Evolutionary conservation across 2,113 vertebrate genomes (phyloP), one percentile per base, ranked within the genome.

Genomic region (Cranoglanis bouderius): DNA sequence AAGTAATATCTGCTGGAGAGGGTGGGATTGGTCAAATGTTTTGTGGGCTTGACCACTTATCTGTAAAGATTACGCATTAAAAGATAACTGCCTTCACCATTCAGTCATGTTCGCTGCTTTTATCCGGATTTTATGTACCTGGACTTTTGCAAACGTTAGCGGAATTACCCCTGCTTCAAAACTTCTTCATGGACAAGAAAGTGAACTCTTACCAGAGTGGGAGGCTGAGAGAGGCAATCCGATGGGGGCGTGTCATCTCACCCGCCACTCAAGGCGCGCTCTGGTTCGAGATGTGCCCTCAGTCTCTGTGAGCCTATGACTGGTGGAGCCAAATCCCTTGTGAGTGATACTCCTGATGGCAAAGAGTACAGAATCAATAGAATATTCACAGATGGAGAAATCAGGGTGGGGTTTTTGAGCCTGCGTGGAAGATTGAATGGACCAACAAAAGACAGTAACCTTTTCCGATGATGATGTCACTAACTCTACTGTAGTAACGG

Each of bases 131-230:
- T 29, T 12, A 29, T 67, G n/a, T n/a, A 67, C 59, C 21, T 26
- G 21, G 59, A 61, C 6, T 61, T 61, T 7, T 61, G 59, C 21
- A 29, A 61, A 61, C 1, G 6, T 9, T 61, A 61, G 21, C 29
- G 1, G 57, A 61, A 61, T 61, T 21, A 61, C 18, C 21, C 57
- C 49, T 51, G 12, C 49, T 51, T 63, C 3, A 0, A n/a, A 10
- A 65, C 61, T 19, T 67, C 26, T 67, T 85, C 29, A 51, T 24
- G 59, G 46, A 18, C 43, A 35, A 43, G 43, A 89, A 63, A 8
- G 43, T 65, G 10, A n/a, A 78, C 8, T 72, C 92, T 91, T 85
- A 92, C 92, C 91, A 92, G 51, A 92, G 80, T 83, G 29, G 49
- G 40, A 91, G 78, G 65, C 83, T 85, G 72, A 40, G 29, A 43